A percentile compares a stretch with the other conserved stretches of the same genome.
Evolutionary conservation across 2,113 vertebrate species (phyloP).

Genomic region (Columbina picui): DNA sequence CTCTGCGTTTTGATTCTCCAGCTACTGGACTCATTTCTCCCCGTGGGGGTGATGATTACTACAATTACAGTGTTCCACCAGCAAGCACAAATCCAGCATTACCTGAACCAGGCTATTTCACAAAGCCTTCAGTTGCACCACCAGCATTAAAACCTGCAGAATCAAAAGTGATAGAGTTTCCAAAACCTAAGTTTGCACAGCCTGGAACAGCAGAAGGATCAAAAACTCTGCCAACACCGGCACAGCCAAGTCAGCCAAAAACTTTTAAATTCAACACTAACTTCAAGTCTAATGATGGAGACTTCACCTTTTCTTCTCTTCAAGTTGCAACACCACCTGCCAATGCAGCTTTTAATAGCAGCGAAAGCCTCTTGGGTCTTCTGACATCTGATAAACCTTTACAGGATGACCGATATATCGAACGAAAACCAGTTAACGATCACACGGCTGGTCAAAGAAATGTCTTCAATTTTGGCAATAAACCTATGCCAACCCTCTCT

Average conservation of each 20-base stretch:
- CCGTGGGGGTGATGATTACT: conserved; percentile 89
- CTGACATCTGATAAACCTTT: conserved; percentile 87
- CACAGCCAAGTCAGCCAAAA: conserved; percentile 80
- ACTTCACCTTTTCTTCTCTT: conserved; percentile 91
- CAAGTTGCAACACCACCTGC: conserved; percentile 70
- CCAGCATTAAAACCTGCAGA: conserved; percentile 81
- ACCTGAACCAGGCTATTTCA: conserved; percentile 96
- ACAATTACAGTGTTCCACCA: conserved; percentile 85
- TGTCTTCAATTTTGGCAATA: conserved; percentile 85
- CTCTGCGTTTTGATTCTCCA: conserved; percentile 90
- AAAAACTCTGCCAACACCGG: conserved; percentile 74
- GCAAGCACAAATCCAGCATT: conserved; percentile 88
- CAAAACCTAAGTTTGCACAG: conserved; percentile 85
- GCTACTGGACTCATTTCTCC: conserved; percentile 89
- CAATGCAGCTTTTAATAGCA: conserved; percentile 75
- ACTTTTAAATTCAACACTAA: conserved; percentile 97
- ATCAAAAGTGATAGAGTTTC: conserved; percentile 83
- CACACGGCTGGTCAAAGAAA: conserved; percentile 69
- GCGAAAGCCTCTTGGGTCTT: conserved; percentile 89
- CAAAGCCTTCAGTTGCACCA: conserved; percentile 82
- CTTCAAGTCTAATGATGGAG: conserved; percentile 96
- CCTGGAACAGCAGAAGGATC: conserved; percentile 79
- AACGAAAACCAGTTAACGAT: conserved; percentile 74
- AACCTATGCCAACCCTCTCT: conserved; percentile 74
- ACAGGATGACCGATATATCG: conserved; percentile 77